These are phyloP conservation scores for Corythoichthys intestinalis DNA, from an alignment of 2,113 vertebrate species.

Conservation along the genomic window DNA sequence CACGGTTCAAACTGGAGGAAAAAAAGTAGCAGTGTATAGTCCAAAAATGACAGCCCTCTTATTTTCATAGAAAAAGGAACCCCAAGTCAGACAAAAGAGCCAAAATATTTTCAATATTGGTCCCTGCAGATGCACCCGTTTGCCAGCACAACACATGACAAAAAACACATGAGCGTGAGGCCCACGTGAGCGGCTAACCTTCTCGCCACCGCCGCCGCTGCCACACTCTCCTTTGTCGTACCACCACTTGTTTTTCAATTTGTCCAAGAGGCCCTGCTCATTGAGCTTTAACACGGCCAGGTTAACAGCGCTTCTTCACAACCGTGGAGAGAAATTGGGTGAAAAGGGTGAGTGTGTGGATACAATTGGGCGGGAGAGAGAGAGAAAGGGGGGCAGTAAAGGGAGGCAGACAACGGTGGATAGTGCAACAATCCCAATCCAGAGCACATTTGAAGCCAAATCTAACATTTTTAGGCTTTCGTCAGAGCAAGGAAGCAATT, in stretches of 20 bases:
- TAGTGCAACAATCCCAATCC: constrained; percentile 34
- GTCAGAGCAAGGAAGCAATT: no score
- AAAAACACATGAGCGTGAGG: constrained; percentile 83
- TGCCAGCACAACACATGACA: constrained; percentile 68
- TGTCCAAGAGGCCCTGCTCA: constrained; percentile 99
- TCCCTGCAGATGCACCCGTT: constrained; percentile 96
- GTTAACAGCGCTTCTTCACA: constrained; percentile 99
- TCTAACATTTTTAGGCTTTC: constrained; percentile 4
- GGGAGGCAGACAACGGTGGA: constrained; percentile 57
- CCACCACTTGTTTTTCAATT: constrained; percentile 99
- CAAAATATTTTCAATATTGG: constrained; percentile 4
- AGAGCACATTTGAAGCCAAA: constrained; percentile 33
- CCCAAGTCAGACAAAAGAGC: no score
- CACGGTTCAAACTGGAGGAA: no score
- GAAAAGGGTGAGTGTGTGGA: constrained; percentile 78
- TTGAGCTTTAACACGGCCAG: constrained; percentile 99
- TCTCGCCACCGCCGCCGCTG: constrained; percentile 99
- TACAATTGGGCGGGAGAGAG: constrained; percentile 40
- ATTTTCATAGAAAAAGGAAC: no score
- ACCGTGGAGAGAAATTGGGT: constrained; percentile 99
- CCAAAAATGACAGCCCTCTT: no score
- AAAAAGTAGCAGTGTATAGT: no score
- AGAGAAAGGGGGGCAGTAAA: constrained; percentile 20
- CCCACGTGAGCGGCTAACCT: constrained; percentile 96
- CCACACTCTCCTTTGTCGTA: constrained; percentile 99